Percentiles rank a stretch among this genome's conserved stretches.
Evolutionary conservation across 2,797 vertebrate genomes (phyloP).

Genomic region (Onychomys leucogaster): DNA sequence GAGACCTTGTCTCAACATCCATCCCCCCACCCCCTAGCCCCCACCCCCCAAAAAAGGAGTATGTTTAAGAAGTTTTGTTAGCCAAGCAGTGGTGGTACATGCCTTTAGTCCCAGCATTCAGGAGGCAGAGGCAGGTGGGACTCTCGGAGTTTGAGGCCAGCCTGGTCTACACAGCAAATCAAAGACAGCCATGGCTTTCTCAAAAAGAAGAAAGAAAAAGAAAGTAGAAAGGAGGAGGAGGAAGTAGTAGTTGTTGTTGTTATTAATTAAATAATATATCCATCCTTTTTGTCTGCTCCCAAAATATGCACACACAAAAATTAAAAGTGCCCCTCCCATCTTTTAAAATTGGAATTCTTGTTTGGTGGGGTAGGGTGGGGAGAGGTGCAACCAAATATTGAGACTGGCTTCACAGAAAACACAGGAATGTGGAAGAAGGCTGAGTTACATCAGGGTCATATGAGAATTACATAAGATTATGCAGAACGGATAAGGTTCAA

Average conservation of each 20-base stretch:
- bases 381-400: not conserved
- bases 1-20: not conserved
- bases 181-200: not conserved
- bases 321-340: not conserved
- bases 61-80: not conserved
- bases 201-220: not conserved
- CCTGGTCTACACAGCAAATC: not conserved
- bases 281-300: not conserved
- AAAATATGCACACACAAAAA: slow-evolving; percentile 58
- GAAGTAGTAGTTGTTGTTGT: not conserved
- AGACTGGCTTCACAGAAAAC: slow-evolving; percentile 56
- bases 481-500: slow-evolving; percentile 21
- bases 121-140: not conserved
- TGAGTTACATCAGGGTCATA: not conserved
- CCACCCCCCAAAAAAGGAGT: not conserved
- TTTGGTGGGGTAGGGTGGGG: not conserved
- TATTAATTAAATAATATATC: slow-evolving; percentile 46
- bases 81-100: not conserved
- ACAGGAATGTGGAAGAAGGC: not conserved
- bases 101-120: not conserved
- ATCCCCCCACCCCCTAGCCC: not conserved
- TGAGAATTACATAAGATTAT: slow-evolving; percentile 15
- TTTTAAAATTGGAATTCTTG: slow-evolving; percentile 56
- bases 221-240: not conserved
- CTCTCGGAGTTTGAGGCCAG: not conserved